phyloP scores from a whole-genome alignment of 2,797 vertebrate genomes.

The Sebastolobus altivelis region DNA sequence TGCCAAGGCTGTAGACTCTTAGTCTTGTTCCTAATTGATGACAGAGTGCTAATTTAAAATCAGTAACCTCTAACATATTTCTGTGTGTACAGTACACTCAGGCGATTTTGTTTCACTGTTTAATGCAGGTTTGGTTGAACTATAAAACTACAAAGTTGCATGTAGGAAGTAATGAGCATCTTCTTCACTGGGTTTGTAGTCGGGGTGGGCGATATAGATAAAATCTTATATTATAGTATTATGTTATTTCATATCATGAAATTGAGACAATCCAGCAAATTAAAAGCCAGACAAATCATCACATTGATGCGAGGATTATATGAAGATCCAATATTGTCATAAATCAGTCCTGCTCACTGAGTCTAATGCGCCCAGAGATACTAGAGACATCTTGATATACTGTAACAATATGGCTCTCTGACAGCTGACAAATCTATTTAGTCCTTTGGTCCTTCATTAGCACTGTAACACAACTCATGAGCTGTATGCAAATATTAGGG shows the following conservation, averaged over 20 bases:
- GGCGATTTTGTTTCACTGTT: not conserved
- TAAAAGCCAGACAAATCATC: not conserved
- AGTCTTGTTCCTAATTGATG: not conserved
- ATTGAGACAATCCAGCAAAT: not conserved
- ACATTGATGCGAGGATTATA: not conserved
- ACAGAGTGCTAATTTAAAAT: not conserved
- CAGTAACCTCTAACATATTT: not conserved
- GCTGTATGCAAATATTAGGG: too few species aligned
- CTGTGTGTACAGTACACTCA: not conserved
- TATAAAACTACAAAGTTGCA: not conserved
- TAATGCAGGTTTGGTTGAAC: fast-evolving
- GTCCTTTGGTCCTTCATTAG: not conserved
- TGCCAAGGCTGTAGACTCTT: not conserved
- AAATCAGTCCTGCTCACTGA: not conserved
- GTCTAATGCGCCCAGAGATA: not conserved
- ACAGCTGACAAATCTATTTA: not conserved
- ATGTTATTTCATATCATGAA: not conserved
- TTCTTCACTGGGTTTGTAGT: not conserved
- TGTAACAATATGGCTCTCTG: not conserved
- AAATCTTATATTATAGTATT: fast-evolving
- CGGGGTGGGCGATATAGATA: not conserved
- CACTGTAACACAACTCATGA: not conserved
- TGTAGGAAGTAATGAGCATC: not conserved
- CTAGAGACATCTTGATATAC: too few species aligned
- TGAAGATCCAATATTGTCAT: not conserved